These are phyloP conservation scores for Heteromormyrus szaboi DNA, from an alignment of 2,797 vertebrate species.

Conservation along the genomic window DNA sequence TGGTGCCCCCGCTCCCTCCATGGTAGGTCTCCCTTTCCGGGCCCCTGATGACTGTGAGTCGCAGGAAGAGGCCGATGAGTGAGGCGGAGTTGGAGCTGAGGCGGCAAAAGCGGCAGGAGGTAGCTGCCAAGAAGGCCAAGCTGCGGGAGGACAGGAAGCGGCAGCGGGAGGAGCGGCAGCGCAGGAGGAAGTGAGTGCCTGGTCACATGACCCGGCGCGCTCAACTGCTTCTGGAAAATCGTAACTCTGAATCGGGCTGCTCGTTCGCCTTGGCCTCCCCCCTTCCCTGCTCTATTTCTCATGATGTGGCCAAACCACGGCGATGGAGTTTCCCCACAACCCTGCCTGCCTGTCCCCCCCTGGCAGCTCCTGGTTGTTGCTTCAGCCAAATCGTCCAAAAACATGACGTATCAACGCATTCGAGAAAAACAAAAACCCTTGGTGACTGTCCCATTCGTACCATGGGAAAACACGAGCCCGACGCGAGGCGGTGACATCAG, in stretches of 20 bases:
- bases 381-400: not conserved
- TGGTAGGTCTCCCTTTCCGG: conserved; percentile 54
- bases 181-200: conserved; percentile 71
- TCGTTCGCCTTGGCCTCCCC: not conserved
- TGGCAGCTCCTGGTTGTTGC: not conserved
- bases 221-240: conserved; percentile 3
- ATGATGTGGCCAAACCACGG: not conserved
- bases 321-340: not conserved
- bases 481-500: not conserved
- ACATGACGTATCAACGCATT: not conserved
- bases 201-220: not conserved
- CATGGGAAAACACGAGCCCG: not conserved
- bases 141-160: conserved; percentile 61
- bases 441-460: not conserved
- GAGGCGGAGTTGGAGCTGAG: conserved; percentile 67
- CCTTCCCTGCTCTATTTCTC: not conserved
- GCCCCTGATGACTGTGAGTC: conserved; percentile 42
- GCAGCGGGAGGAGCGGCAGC: conserved; percentile 66
- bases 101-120: conserved; percentile 61
- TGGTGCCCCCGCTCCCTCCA: not conserved
- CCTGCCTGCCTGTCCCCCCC: not conserved
- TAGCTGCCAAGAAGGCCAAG: conserved; percentile 73
- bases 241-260: not conserved
- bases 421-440: not conserved
- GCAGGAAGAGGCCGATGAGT: conserved; percentile 66